A percentile compares a stretch with the other conserved stretches of the same genome.
Conservation (phyloP, 92 coral and sea anemone genomes). For the Anthopleura xanthogrammica region DNA sequence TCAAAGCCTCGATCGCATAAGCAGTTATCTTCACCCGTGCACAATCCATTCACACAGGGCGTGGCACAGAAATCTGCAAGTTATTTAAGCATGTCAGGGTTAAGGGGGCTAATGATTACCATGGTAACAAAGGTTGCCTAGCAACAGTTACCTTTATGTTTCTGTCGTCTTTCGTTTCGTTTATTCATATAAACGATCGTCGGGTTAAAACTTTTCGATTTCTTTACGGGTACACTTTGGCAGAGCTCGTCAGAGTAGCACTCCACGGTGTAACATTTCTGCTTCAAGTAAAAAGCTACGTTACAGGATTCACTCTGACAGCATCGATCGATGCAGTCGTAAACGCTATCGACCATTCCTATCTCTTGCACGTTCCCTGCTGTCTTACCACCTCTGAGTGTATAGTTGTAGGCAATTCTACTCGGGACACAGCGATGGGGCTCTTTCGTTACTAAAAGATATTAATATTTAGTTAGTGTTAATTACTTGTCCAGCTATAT, state of each 20-base stretch:
- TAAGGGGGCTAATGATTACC: not conserved
- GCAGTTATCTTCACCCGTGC: conserved; percentile 77
- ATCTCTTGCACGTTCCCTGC: conserved; percentile 82
- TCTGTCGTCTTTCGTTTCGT: conserved; percentile 59
- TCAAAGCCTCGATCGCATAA: conserved; percentile 89
- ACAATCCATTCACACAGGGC: conserved; percentile 73
- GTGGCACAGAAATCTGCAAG: conserved; percentile 65
- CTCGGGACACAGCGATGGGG: conserved; percentile 78
- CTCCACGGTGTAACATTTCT: conserved; percentile 80
- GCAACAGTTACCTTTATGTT: conserved; percentile 71
- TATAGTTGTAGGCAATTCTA: conserved; percentile 79
- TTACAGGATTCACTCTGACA: conserved; percentile 78
- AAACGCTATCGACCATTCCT: conserved; percentile 71
- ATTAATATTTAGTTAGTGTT: not conserved
- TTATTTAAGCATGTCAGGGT: not conserved
- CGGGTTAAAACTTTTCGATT: conserved; percentile 62
- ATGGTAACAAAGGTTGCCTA: not conserved
- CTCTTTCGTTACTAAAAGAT: conserved; percentile 42
- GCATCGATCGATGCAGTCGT: conserved; percentile 89
- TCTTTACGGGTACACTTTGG: conserved; percentile 67
- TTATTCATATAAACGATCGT: conserved; percentile 84
- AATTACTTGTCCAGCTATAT: not conserved
- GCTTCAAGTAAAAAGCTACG: conserved; percentile 75
- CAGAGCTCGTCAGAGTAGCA: conserved; percentile 94
- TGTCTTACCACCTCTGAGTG: conserved; percentile 87